phyloP scores from a whole-genome alignment of 2,797 vertebrate species.

The Danio jaintianensis region DNA sequence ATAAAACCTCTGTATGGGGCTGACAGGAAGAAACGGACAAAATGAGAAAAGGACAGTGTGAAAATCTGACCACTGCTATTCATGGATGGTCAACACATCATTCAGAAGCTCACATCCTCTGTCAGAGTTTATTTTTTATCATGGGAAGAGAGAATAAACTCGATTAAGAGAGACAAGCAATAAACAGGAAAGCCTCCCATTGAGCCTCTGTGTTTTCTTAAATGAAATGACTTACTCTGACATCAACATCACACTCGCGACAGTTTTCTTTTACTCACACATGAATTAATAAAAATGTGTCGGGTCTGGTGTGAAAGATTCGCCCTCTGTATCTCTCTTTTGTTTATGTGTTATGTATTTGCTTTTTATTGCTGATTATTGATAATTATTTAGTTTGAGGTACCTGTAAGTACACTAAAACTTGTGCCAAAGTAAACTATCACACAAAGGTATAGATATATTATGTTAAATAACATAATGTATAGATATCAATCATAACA shows the following conservation, averaged over 20 bases:
- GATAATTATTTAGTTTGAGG: neutral
- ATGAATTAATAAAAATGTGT: neutral
- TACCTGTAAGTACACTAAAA: neutral
- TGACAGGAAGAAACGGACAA: constrained; percentile 6
- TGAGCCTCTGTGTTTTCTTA: constrained; percentile 34
- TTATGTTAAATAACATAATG: too few species aligned
- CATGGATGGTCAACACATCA: constrained; percentile 48
- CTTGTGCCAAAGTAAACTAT: neutral
- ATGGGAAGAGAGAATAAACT: constrained; percentile 40
- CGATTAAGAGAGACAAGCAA: constrained; percentile 1
- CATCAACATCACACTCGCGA: neutral
- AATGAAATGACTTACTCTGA: constrained; percentile 11
- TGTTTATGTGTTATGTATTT: neutral
- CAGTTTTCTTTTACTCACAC: neutral
- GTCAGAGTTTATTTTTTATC: constrained; percentile 50
- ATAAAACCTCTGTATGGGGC: constrained; percentile 11
- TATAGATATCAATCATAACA: too few species aligned
- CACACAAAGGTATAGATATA: neutral
- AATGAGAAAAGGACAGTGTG: neutral
- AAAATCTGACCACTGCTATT: constrained; percentile 50
- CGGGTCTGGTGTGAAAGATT: neutral
- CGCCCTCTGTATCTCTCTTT: neutral
- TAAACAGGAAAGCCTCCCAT: constrained; percentile 48
- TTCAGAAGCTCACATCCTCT: constrained; percentile 52
- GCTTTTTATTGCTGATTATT: neutral